Conservation (phyloP, 1,140 invertebrate species). For the Nasonia longicornis region DNA sequence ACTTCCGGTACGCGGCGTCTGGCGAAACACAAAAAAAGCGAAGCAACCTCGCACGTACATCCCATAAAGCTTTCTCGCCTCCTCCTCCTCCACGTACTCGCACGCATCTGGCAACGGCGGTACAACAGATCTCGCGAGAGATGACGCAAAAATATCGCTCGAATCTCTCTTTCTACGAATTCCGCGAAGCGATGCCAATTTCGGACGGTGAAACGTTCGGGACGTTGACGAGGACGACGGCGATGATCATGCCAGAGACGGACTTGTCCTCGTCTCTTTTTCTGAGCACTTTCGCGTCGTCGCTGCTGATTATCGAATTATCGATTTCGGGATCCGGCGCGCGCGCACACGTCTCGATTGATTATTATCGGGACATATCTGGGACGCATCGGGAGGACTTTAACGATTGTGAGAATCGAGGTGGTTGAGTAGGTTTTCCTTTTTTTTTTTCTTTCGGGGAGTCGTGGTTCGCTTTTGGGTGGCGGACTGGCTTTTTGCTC, state of each 20-base stretch:
- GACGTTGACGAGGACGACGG: background rate
- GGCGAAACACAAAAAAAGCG: conserved; percentile 8
- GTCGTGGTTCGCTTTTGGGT: background rate
- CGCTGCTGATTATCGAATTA: conserved; percentile 27
- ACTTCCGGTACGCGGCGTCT: conserved; percentile 27
- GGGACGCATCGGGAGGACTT: background rate
- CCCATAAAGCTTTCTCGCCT: conserved; percentile 15
- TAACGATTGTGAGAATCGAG: background rate
- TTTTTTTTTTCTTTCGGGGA: background rate
- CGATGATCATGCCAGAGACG: background rate
- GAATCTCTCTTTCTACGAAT: conserved; percentile 24
- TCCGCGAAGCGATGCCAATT: conserved; percentile 24
- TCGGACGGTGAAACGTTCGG: background rate
- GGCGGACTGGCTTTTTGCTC: background rate
- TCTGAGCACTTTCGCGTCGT: background rate
- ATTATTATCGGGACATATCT: conserved; percentile 19
- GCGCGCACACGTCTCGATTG: background rate
- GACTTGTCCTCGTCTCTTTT: conserved; percentile 13
- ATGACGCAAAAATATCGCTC: conserved; percentile 13
- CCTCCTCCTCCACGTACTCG: background rate
- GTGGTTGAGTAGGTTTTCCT: background rate
- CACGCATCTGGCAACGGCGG: background rate
- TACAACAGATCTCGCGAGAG: conserved; percentile 2
- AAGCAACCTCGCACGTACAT: background rate
- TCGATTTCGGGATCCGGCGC: conserved; percentile 1